Base-by-base conservation (phyloP, 2,888 invertebrate genomes). In the Cabera pusaria region DNA sequence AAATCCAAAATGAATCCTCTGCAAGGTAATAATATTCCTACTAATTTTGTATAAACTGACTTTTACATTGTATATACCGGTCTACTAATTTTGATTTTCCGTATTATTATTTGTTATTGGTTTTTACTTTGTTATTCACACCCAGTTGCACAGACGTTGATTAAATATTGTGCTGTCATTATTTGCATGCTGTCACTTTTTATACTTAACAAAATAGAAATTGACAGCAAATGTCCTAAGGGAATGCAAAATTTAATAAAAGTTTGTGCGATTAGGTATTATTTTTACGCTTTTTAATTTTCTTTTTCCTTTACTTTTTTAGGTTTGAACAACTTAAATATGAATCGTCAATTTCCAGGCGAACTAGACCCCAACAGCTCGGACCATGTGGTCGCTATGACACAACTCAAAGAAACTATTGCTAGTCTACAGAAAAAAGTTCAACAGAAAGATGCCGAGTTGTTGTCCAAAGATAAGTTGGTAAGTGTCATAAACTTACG, bases 321-420 rank as follows among this genome's bases (percentile, higher is more conserved):
- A 32, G 32, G 32, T 32, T 11, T 11, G 23, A 18, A 26, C 35
- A 22, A 28, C 7, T 16, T 26, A 23, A n/a, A 20, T 14, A 29
- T 26, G 17, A 10, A 32, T 3, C 33, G 26, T 36, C 29, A 25
- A 18, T 44, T 58, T 49, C 35, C 64, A 90, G 81, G 90, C 54
- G 90, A 93, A 72, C 76, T 92, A 50, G 96, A 96, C 77, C 95
- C 96, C 0, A 96, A 96, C 71, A 95, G 95, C 66, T 95, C 96
- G 0, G 97, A 97, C 77, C 97, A 98, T 72, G 96, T 98, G 25
- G 96, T 98, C 6, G 97, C 97, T 0, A 95, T 98, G 90, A 98
- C 98, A 0, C 96, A 98, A 69, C 92, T 98, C 5, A 96, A 96
- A 72, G 98, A 98, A 73, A 95, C 97, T 67, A 97, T 98, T 60